Evolutionary conservation across 2,888 invertebrate species (phyloP).

Genomic region (Lithophane leautieri): DNA sequence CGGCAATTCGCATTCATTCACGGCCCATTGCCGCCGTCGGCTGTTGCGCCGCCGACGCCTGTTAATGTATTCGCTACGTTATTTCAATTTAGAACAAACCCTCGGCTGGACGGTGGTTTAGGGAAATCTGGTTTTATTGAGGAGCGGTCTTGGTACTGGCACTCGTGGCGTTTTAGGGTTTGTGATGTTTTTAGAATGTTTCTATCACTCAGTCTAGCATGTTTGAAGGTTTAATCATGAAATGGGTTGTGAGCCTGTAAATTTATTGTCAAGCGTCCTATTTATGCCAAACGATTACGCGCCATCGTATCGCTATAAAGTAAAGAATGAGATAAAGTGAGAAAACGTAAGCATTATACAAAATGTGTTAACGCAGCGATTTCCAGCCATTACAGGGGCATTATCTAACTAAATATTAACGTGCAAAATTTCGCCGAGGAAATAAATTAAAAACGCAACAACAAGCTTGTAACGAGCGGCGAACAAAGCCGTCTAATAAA

Average conservation of each 20-base stretch:
- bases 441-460: constrained; percentile 91
- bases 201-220: no score
- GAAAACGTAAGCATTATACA: constrained; percentile 52
- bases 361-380: constrained; percentile 74
- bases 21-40: constrained; percentile 75
- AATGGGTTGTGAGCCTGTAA: no score
- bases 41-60: constrained; percentile 71
- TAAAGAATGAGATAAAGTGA: not conserved
- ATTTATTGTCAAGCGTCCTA: no score
- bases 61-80: constrained; percentile 77
- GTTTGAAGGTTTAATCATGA: no score
- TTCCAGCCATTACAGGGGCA: constrained; percentile 70
- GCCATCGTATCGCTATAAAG: no score
- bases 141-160: not conserved
- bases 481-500: constrained; percentile 90
- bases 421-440: constrained; percentile 85
- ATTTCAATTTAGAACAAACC: constrained; percentile 81
- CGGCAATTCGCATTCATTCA: constrained; percentile 84
- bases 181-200: not conserved
- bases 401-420: constrained; percentile 88
- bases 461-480: constrained; percentile 89
- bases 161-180: not conserved
- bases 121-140: constrained; percentile 43
- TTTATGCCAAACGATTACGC: no score
- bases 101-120: constrained; percentile 41